These are phyloP conservation scores for Platichthys flesus DNA, from an alignment of 2,113 vertebrate species.

Conservation along the genomic window DNA sequence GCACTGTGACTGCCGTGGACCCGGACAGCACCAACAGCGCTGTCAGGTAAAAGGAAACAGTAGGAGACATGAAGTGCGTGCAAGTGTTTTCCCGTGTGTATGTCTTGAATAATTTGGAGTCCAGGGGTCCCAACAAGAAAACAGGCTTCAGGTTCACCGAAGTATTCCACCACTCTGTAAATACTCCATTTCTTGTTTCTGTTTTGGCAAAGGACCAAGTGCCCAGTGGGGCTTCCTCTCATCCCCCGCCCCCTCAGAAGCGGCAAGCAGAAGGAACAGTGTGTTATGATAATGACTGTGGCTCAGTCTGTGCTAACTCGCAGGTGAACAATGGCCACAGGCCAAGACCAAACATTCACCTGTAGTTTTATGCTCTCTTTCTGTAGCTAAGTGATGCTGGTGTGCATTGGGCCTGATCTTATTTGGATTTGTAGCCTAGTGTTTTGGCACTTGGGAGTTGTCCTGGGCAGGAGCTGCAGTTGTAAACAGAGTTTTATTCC, in stretches of 20 bases:
- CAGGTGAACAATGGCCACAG: neutral
- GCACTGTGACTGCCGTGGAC: slow-evolving; percentile 89
- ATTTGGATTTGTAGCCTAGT: neutral
- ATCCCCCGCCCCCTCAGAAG: neutral
- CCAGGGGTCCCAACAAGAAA: neutral
- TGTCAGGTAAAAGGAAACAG: slow-evolving; percentile 83
- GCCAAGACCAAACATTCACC: neutral
- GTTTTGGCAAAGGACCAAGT: neutral
- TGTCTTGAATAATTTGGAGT: neutral
- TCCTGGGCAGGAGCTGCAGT: neutral
- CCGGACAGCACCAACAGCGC: slow-evolving; percentile 88
- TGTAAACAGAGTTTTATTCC: slow-evolving; percentile 1
- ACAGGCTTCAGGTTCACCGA: neutral
- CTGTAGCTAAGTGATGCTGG: neutral
- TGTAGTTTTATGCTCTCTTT: neutral
- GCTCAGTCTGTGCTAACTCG: neutral
- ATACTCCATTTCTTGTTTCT: neutral
- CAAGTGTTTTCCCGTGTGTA: neutral
- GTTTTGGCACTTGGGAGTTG: neutral
- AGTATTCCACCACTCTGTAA: neutral
- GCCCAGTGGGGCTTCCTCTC: neutral
- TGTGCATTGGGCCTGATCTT: neutral
- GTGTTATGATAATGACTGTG: neutral
- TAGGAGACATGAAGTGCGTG: too few species aligned
- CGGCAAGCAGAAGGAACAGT: neutral